Percentiles rank a stretch among this genome's conserved stretches.
Evolutionary conservation across 2,888 invertebrate species (phyloP).

Genomic region (Neoascia interrupta): DNA sequence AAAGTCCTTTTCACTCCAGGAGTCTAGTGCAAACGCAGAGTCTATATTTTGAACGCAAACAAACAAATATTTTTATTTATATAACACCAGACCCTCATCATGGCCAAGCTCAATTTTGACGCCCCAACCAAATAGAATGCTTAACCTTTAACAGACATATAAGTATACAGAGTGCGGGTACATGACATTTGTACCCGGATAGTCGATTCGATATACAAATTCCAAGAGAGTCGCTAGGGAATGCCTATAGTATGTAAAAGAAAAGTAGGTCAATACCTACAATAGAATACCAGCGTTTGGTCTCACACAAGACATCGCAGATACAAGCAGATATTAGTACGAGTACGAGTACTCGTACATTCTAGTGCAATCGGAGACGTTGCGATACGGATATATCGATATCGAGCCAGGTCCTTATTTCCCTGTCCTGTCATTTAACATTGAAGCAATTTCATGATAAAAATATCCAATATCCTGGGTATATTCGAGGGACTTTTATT

Average conservation of each 20-base stretch:
- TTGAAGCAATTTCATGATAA: conserved; percentile 24
- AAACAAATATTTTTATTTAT: conserved; percentile 19
- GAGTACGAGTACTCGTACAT: too few species aligned
- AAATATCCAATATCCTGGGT: conserved; percentile 28
- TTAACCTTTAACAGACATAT: background rate
- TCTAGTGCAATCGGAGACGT: background rate
- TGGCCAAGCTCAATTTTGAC: background rate
- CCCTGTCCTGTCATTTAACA: conserved; percentile 2
- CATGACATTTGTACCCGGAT: background rate
- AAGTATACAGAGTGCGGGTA: background rate
- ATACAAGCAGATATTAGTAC: too few species aligned
- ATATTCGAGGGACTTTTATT: background rate
- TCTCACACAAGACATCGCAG: background rate
- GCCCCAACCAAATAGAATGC: background rate
- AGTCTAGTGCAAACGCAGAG: too few species aligned
- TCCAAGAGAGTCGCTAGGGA: background rate
- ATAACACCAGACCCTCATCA: background rate
- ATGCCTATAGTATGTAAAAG: too few species aligned
- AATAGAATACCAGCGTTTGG: background rate
- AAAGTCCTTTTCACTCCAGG: too few species aligned
- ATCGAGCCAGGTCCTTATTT: too few species aligned
- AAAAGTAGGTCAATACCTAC: conserved; percentile 6
- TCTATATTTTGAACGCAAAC: background rate
- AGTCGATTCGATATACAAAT: background rate
- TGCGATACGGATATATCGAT: background rate